Percentiles rank a stretch among this genome's conserved stretches.
These are phyloP conservation scores for Drepana arcuata DNA, from an alignment of 1,140 invertebrate genomes.

Conservation along the genomic window DNA sequence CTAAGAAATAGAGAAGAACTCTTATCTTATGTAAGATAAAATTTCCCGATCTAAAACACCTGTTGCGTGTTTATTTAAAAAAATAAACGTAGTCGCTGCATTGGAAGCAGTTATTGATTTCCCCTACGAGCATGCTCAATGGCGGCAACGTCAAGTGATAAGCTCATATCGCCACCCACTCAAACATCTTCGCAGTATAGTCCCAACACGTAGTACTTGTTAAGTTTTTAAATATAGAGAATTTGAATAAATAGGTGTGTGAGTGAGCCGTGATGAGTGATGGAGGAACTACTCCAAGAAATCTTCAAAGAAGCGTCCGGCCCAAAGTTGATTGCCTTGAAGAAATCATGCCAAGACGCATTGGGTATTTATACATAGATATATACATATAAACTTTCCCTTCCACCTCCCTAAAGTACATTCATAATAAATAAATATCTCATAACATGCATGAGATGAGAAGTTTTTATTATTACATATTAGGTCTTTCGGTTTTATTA, in stretches of 20 bases:
- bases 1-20: no score
- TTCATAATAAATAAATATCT: no score
- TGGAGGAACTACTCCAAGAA: slow-evolving; percentile 88
- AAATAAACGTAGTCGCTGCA: slow-evolving; percentile 4
- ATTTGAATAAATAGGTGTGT: no score
- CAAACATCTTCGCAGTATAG: no score
- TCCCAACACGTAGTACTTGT: no score
- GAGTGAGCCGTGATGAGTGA: slow-evolving; percentile 50
- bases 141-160: slow-evolving; percentile 13
- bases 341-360: slow-evolving; percentile 85
- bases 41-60: slow-evolving; percentile 5
- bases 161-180: no score
- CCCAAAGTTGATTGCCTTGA: slow-evolving; percentile 79
- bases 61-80: slow-evolving; percentile 13
- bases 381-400: not conserved
- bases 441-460: no score
- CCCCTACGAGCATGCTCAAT: slow-evolving; percentile 20
- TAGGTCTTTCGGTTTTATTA: no score
- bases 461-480: no score
- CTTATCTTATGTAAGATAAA: no score
- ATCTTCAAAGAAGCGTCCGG: slow-evolving; percentile 84
- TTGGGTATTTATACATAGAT: slow-evolving; percentile 75
- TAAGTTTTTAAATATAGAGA: no score
- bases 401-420: no score
- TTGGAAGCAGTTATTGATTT: slow-evolving; percentile 19